These are phyloP conservation scores for Folsomia candida DNA, from an alignment of 2,888 invertebrate genomes.

Conservation along the genomic window DNA sequence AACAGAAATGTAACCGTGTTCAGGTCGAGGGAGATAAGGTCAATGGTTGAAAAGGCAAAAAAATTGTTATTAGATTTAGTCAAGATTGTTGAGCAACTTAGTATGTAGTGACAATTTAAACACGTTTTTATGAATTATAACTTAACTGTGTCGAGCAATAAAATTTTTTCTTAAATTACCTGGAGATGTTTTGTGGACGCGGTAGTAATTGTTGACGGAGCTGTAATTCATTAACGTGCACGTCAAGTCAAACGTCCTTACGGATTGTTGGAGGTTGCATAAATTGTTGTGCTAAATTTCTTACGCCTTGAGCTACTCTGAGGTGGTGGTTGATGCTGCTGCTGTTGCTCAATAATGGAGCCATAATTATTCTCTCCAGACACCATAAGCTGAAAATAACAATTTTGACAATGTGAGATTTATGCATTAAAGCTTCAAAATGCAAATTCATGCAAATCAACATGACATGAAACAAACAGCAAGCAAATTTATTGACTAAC, in stretches of 20 bases:
- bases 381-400: neutral
- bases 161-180: too few species aligned
- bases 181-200: neutral
- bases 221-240: too few species aligned
- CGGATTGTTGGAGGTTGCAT: too few species aligned
- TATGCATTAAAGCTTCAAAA: neutral
- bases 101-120: too few species aligned
- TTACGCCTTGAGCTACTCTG: neutral
- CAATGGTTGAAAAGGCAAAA: too few species aligned
- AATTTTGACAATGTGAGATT: neutral
- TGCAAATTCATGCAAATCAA: neutral
- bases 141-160: too few species aligned
- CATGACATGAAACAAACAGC: neutral
- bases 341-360: slow-evolving; percentile 1
- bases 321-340: neutral
- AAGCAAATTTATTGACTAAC: neutral
- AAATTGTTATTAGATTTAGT: too few species aligned
- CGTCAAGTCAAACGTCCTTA: neutral
- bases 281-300: too few species aligned
- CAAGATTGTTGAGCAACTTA: too few species aligned
- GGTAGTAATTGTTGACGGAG: neutral
- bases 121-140: too few species aligned
- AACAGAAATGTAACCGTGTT: too few species aligned
- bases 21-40: too few species aligned
- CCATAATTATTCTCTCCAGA: slow-evolving; percentile 1